Conservation (phyloP, 1,140 invertebrate genomes). For the Macrotrachela quadricornifera region DNA sequence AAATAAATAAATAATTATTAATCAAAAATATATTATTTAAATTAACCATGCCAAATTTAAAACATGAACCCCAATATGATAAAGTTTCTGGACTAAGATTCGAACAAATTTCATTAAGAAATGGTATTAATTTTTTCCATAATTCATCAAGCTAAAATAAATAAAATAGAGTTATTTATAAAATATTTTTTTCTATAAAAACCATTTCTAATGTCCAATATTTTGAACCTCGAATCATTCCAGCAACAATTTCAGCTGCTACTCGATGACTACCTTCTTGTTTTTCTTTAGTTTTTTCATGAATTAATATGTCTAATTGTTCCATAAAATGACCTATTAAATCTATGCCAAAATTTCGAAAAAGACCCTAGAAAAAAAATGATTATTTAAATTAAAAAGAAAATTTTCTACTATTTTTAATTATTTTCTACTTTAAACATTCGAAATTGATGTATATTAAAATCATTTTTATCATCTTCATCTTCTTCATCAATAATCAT, state of each 20-base stretch:
- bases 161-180: conserved; percentile 36
- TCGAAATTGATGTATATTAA: conserved; percentile 40
- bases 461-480: conserved; percentile 60
- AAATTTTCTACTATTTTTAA: not conserved
- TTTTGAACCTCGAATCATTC: conserved; percentile 51
- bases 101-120: conserved; percentile 27
- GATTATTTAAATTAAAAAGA: conserved; percentile 6
- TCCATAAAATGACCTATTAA: conserved; percentile 37
- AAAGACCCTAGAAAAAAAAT: conserved; percentile 40
- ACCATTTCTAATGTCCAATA: conserved; percentile 50
- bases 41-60: conserved; percentile 35
- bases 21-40: not conserved
- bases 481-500: conserved; percentile 65
- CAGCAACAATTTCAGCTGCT: conserved; percentile 55
- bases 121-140: too few relatives aligned
- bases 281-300: conserved; percentile 42
- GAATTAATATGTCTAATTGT: conserved; percentile 43
- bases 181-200: conserved; percentile 20
- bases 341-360: conserved; percentile 49
- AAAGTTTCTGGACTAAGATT: conserved; percentile 45
- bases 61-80: conserved; percentile 52
- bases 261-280: conserved; percentile 54
- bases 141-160: conserved; percentile 28
- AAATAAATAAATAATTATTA: conserved; percentile 1
- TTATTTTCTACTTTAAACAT: conserved; percentile 44